Conservation (phyloP, 2,797 vertebrate species). For the Threskiornis aethiopicus region DNA sequence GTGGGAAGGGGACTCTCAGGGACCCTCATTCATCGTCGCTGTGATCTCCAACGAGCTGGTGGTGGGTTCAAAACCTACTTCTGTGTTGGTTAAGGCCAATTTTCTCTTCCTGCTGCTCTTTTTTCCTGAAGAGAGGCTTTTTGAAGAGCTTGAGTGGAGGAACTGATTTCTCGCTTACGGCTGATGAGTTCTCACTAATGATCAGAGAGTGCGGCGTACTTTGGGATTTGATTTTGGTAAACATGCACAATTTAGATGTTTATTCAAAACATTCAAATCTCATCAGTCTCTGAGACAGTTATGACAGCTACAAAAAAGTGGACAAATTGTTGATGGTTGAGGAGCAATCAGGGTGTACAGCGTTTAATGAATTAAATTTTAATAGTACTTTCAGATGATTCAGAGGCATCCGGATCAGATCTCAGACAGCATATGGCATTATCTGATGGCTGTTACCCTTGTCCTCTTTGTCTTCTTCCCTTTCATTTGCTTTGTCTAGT, state of each 20-base stretch:
- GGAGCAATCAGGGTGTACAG: neutral
- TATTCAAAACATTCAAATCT: slow-evolving; percentile 19
- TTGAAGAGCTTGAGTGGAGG: neutral
- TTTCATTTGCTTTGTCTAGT: neutral
- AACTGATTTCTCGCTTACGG: neutral
- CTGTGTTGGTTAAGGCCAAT: neutral
- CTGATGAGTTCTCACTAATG: slow-evolving; percentile 10
- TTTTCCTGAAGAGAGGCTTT: neutral
- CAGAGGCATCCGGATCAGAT: neutral
- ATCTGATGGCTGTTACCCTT: neutral
- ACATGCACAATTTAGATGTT: neutral
- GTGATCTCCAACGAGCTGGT: neutral
- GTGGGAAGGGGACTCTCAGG: neutral
- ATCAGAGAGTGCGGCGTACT: neutral
- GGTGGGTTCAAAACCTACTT: neutral
- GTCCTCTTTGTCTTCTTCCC: neutral
- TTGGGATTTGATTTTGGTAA: slow-evolving; percentile 20
- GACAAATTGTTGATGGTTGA: neutral
- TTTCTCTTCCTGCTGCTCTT: neutral
- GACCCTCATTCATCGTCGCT: accelerated
- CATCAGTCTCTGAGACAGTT: neutral
- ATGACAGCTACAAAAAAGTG: slow-evolving; percentile 1
- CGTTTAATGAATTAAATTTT: neutral
- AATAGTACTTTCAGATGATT: neutral
- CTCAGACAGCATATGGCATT: neutral